phyloP scores from a whole-genome alignment of 2,888 invertebrate species.

The Slavum lentiscoides region DNA sequence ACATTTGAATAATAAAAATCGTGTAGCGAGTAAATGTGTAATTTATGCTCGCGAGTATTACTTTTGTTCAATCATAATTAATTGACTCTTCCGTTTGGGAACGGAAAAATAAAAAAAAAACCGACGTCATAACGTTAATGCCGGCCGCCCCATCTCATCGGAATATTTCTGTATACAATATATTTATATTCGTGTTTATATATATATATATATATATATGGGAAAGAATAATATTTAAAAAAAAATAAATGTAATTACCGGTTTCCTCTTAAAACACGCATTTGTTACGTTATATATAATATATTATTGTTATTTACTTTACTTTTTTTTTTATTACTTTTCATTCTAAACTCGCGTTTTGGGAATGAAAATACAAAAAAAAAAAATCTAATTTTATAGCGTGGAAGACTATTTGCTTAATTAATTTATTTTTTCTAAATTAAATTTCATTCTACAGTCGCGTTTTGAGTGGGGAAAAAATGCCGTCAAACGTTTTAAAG shows the following conservation, averaged over 20 bases:
- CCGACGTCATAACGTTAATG: slow-evolving; percentile 22
- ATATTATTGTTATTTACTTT: too few species aligned
- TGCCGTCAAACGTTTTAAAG: too few species aligned
- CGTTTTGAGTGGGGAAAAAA: too few species aligned
- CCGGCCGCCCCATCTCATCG: slow-evolving; percentile 8
- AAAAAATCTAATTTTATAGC: too few species aligned
- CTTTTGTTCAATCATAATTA: slow-evolving; percentile 42
- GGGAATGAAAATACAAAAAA: too few species aligned
- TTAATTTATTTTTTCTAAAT: too few species aligned
- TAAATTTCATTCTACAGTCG: too few species aligned
- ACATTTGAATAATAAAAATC: neutral
- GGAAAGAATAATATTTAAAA: neutral
- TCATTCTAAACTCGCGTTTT: too few species aligned
- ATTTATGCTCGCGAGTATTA: slow-evolving; percentile 13
- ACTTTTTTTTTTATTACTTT: too few species aligned
- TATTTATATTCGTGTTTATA: neutral
- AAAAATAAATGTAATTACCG: slow-evolving; percentile 23
- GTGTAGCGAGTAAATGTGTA: neutral
- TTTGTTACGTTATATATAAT: too few species aligned
- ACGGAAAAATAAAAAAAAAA: slow-evolving; percentile 13
- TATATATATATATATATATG: slow-evolving; percentile 10
- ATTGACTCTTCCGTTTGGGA: slow-evolving; percentile 47
- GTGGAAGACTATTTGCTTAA: too few species aligned
- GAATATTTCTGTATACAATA: slow-evolving; percentile 1
- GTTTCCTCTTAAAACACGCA: too few species aligned